These are phyloP conservation scores for Cheiracanthium punctorium DNA, from an alignment of 2,888 invertebrate genomes.

Conservation along the genomic window DNA sequence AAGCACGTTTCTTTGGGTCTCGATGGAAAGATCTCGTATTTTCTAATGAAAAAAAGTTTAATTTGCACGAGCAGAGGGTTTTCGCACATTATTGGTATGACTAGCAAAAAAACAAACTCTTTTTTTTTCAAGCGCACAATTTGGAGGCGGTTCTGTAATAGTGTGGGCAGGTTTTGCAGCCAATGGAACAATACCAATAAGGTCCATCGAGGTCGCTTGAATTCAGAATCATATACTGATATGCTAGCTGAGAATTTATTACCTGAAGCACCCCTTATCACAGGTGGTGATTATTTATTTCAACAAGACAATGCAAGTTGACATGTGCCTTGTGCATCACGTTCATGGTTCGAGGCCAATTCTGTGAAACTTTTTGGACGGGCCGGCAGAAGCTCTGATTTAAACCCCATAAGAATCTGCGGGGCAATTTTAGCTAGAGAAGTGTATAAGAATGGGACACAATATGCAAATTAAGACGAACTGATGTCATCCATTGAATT, in stretches of 20 bases:
- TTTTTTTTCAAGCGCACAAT: background rate
- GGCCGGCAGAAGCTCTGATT: background rate
- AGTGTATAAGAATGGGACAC: too few species aligned
- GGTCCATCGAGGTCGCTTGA: background rate
- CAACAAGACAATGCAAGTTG: background rate
- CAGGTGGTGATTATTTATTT: too few species aligned
- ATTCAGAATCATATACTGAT: background rate
- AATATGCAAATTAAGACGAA: too few species aligned
- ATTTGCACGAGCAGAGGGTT: background rate
- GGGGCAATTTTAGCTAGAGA: too few species aligned
- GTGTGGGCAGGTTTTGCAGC: constrained; percentile 5
- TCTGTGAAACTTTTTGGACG: background rate
- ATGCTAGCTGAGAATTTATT: constrained; percentile 4
- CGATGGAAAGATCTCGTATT: background rate
- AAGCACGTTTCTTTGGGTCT: background rate
- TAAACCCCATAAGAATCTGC: background rate
- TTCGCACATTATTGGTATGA: background rate
- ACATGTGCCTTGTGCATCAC: background rate
- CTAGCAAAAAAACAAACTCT: background rate
- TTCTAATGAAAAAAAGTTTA: background rate
- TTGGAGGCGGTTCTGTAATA: background rate
- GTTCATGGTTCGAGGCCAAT: too few species aligned
- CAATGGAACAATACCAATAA: background rate
- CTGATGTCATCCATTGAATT: too few species aligned
- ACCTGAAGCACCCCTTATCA: too few species aligned